These are phyloP conservation scores for Hycleus cichorii DNA, from an alignment of 1,140 invertebrate species.

Conservation along the genomic window DNA sequence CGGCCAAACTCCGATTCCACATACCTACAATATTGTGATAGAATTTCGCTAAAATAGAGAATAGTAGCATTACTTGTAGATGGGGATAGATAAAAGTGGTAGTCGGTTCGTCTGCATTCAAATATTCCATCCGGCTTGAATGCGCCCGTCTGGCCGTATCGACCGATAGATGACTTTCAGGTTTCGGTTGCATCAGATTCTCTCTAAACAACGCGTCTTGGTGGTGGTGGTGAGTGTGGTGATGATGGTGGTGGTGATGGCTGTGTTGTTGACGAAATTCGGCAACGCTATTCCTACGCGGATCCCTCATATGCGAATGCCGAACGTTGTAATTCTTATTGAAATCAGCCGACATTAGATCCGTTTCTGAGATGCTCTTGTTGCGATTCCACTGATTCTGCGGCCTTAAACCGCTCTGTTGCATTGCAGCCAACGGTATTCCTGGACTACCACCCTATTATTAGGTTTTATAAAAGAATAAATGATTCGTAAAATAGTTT, in stretches of 20 bases:
- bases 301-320: conserved; percentile 41
- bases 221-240: conserved; percentile 28
- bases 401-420: conserved; percentile 49
- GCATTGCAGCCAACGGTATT: conserved; percentile 49
- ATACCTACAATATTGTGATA: conserved; percentile 37
- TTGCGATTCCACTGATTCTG: conserved; percentile 49
- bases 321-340: conserved; percentile 26
- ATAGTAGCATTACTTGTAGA: conserved; percentile 46
- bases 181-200: conserved; percentile 39
- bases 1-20: conserved; percentile 40
- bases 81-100: conserved; percentile 55
- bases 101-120: conserved; percentile 43
- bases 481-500: neutral
- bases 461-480: neutral
- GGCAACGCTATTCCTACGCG: conserved; percentile 56
- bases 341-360: conserved; percentile 56
- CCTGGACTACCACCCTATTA: conserved; percentile 16
- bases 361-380: conserved; percentile 67
- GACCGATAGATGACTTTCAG: conserved; percentile 50
- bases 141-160: conserved; percentile 43
- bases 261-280: conserved; percentile 51
- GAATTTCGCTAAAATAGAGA: neutral
- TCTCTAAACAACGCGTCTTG: no score
- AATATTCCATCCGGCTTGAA: conserved; percentile 46
- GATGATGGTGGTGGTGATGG: neutral